Percentiles rank a stretch among this genome's conserved stretches.
Conservation (phyloP, 2,888 invertebrate species). For the Eremobia ochroleuca region DNA sequence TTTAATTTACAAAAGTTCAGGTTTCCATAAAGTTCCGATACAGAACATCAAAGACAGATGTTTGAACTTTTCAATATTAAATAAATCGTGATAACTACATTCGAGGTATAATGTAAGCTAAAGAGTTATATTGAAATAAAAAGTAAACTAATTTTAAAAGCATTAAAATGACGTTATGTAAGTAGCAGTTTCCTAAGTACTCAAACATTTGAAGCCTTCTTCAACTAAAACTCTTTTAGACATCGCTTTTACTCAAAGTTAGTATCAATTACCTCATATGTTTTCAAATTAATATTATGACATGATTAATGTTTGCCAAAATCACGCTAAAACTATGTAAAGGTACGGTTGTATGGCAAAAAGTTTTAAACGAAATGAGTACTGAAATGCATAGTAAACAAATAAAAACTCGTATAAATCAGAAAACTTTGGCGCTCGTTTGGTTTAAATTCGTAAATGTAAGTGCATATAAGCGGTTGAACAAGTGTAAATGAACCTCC, state of each 20-base stretch:
- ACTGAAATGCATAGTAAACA: conserved; percentile 43
- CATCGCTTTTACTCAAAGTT: conserved; percentile 10
- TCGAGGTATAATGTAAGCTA: background rate
- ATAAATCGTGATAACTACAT: background rate
- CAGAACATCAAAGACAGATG: background rate
- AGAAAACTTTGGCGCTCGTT: conserved; percentile 38
- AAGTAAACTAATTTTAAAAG: conserved; percentile 1
- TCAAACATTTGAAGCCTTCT: conserved; percentile 1
- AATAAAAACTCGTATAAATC: conserved; percentile 60
- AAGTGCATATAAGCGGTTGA: conserved; percentile 20
- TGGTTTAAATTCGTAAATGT: conserved; percentile 24
- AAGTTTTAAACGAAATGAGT: conserved; percentile 34
- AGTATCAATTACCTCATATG: background rate
- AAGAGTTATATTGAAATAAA: background rate
- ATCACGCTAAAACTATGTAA: background rate
- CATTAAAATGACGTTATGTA: background rate
- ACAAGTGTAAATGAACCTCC: conserved; percentile 20
- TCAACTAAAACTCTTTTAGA: conserved; percentile 11
- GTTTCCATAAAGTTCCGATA: background rate
- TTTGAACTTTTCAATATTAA: background rate
- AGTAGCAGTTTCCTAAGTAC: background rate
- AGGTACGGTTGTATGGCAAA: background rate
- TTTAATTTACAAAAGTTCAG: background rate
- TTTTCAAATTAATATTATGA: conserved; percentile 7
- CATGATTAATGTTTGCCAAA: conserved; percentile 17